Evolutionary conservation across 1,140 invertebrate species (phyloP), one percentile per base, ranked within the genome.

Genomic region (Pogonognathellus flavescens): DNA sequence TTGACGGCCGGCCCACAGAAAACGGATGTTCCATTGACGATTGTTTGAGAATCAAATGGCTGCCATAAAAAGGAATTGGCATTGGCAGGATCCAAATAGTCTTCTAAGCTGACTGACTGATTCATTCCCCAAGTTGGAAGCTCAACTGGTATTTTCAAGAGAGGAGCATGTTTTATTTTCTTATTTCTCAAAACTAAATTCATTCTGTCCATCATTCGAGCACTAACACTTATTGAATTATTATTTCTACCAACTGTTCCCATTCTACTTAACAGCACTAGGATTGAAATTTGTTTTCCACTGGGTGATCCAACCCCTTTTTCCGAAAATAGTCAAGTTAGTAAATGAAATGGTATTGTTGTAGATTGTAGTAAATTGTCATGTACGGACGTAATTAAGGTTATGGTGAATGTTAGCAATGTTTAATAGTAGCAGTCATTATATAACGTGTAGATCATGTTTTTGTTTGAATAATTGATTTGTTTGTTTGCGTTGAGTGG

Each of bases 101-200:
- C 87, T 55, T 85, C 85, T 22, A 89, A n/a, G 50, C 49, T 59
- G 9, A 85, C 50, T 14, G 85, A 87, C 81, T 88, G 87, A 76
- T 89, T 89, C 10, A 82, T 13, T 18, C 25, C 62, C 88, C 88
- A 89, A 11, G 87, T 89, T 31, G 87, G 70, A 81, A 89, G 83
- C 59, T 88, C 88, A 84, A 72, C 88, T 89, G 62, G 10, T 60
- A 50, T 53, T 76, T 76, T 76, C 41, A 76, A 76, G 0, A 76
- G 41, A 76, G 41, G 41, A 3, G 14, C 41, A 76, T 76, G 25
- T 76, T 76, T 76, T 76, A 76, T n/a, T 76, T 76, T 76, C 31
- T 76, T 50, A 76, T 50, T 41, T 41, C 31, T 76, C 41, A 76
- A 76, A 49, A n/a, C 14, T 49, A 50, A 41, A 49, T 76, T 76